Base-by-base conservation (phyloP, 2,888 invertebrate genomes). In the Torymus texanus region DNA sequence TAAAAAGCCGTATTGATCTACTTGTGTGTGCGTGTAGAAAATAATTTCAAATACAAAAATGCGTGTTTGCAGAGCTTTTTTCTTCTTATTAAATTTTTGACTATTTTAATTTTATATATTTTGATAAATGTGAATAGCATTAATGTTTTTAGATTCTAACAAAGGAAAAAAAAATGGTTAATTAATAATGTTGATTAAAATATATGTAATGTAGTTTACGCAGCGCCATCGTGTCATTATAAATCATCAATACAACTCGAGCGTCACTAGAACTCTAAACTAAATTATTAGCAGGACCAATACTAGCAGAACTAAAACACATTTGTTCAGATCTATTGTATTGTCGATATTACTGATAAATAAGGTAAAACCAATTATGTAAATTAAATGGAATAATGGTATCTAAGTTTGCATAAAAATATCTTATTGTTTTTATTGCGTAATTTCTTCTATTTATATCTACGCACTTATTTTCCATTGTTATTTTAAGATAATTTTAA, bases 311-410 rank as follows among this genome's bases (percentile, higher is more conserved):
- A 16, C 1, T 11, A 5, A 41, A 29, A 29, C 29, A 62, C 11
- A 13, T 13, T 16, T n/a, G 41, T 10, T 8, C 29, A 21, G n/a
- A 78, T 73, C 11, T 41, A 74, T 29, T 73, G 12, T 41, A 74
- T 29, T 51, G 16, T 10, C 29, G 61, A 67, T 75, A 67, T 65
- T 63, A 66, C 24, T 24, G 21, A 59, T 66, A 50, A 66, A 75
- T 51, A 24, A 67, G 61, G 75, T 59, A 59, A 75, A 67, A 67
- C 18, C 59, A 61, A 59, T 75, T 61, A 53, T 55, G 24, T 59
- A 51, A 67, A 2, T 16, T 12, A 12, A 11, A 56, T 2, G 8
- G 13, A 24, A 66, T 41, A 29, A 16, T 24, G 18, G 41, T 66
- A 58, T 55, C n/a, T 50, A 11, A 3, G 11, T 8, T 67, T 21